Percentiles rank a stretch among this genome's conserved stretches.
Conservation (phyloP, 37 sponge, comb jelly and placozoan species). For the Halisarca cf. caerulea region DNA sequence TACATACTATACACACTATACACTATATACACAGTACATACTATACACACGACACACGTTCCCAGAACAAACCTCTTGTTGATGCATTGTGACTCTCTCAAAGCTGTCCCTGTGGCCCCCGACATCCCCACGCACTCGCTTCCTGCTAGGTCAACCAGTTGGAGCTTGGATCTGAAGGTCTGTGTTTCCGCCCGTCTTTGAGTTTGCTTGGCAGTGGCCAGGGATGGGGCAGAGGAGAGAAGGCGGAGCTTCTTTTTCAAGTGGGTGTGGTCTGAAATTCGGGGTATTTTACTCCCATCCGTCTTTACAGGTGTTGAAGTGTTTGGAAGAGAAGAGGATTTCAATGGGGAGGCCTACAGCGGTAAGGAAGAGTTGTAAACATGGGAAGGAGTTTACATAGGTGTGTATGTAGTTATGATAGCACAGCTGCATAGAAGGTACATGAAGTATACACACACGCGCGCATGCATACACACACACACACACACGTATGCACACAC, state of each 20-base stretch:
- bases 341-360: neutral
- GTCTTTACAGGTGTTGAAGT: neutral
- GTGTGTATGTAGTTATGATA: no score
- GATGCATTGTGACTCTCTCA: conserved; percentile 60
- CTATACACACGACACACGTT: conserved; percentile 8
- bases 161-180: conserved; percentile 55
- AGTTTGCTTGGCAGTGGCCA: neutral
- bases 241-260: neutral
- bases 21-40: no score
- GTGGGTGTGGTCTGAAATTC: neutral
- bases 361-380: no score
- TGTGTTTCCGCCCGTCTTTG: neutral
- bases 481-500: no score
- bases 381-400: no score
- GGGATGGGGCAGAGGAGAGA: neutral
- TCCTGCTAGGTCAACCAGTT: conserved; percentile 78
- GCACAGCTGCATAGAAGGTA: no score
- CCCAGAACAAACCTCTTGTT: conserved; percentile 60
- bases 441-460: no score
- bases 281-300: neutral
- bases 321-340: neutral
- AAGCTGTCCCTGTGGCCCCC: conserved; percentile 47
- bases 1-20: no score
- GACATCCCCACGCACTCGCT: conserved; percentile 79
- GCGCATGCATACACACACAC: no score